Evolutionary conservation across 1,140 invertebrate species (phyloP).

Genomic region (Trichomalopsis sarcophagae): DNA sequence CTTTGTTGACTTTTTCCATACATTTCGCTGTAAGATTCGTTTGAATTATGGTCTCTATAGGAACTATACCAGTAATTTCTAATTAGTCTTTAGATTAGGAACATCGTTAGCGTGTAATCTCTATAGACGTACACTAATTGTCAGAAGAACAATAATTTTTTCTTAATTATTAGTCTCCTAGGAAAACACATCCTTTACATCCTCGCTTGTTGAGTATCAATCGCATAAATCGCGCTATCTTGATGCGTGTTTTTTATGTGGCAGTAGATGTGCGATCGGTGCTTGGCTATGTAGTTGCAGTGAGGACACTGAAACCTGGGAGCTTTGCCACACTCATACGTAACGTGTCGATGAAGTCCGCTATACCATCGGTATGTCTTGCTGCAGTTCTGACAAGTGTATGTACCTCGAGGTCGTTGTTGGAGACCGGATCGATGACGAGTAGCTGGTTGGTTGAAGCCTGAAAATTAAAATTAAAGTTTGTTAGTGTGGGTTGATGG

Average conservation of each 20-base stretch:
- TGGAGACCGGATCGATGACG: background rate
- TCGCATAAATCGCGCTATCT: conserved; percentile 61
- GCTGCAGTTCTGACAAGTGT: conserved; percentile 45
- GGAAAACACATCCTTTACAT: background rate
- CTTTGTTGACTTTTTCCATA: no score
- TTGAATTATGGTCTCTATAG: no score
- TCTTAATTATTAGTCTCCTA: background rate
- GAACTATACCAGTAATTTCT: no score
- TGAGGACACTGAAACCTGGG: conserved; percentile 78
- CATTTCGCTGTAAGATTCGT: no score
- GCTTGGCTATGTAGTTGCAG: conserved; percentile 76
- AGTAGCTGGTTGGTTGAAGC: background rate
- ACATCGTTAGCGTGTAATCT: no score
- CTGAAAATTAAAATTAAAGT: conserved; percentile 28
- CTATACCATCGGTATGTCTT: conserved; percentile 64
- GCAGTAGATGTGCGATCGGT: conserved; percentile 74
- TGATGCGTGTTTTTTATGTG: conserved; percentile 70
- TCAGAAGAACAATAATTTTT: no score
- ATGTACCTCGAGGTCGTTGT: background rate
- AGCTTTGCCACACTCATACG: conserved; percentile 69
- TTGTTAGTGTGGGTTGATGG: background rate
- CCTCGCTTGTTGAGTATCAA: conserved; percentile 56
- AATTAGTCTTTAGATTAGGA: no score
- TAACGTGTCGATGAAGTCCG: conserved; percentile 65
- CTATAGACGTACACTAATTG: no score